phyloP scores from a whole-genome alignment of 2,888 invertebrate genomes.

The Ennomos quercinarius region DNA sequence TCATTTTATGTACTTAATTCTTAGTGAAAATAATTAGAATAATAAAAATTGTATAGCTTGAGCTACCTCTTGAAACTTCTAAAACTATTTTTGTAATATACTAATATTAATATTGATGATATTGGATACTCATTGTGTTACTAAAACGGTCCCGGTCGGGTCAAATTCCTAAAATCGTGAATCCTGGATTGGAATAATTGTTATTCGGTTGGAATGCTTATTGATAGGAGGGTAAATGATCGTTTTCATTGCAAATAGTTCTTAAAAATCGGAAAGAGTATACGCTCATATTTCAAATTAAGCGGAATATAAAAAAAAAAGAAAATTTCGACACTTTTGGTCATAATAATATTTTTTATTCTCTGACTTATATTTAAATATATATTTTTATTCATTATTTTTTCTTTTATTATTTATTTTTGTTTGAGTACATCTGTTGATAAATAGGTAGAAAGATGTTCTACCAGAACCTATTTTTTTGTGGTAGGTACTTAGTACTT shows the following conservation, averaged over 20 bases:
- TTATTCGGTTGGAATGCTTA: constrained; percentile 30
- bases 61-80: constrained; percentile 79
- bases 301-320: too few relatives aligned
- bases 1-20: constrained; percentile 59
- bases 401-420: too few relatives aligned
- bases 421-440: too few relatives aligned
- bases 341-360: too few relatives aligned
- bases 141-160: constrained; percentile 54
- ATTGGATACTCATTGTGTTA: constrained; percentile 44
- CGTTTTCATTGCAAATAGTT: constrained; percentile 31
- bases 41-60: constrained; percentile 59
- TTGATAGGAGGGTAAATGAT: constrained; percentile 30
- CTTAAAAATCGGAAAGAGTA: constrained; percentile 8
- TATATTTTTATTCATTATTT: too few relatives aligned
- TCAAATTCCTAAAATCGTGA: constrained; percentile 24
- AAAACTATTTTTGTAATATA: constrained; percentile 78
- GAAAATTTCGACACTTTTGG: too few relatives aligned
- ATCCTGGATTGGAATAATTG: constrained; percentile 18
- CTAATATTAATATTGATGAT: constrained; percentile 63
- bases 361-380: too few relatives aligned
- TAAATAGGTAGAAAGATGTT: too few relatives aligned
- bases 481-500: too few relatives aligned
- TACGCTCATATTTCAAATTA: neutral
- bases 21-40: constrained; percentile 56
- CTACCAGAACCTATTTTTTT: too few relatives aligned